Evolutionary conservation across 2,888 invertebrate species (phyloP).

Genomic region (Trichogramma dendrolimi): DNA sequence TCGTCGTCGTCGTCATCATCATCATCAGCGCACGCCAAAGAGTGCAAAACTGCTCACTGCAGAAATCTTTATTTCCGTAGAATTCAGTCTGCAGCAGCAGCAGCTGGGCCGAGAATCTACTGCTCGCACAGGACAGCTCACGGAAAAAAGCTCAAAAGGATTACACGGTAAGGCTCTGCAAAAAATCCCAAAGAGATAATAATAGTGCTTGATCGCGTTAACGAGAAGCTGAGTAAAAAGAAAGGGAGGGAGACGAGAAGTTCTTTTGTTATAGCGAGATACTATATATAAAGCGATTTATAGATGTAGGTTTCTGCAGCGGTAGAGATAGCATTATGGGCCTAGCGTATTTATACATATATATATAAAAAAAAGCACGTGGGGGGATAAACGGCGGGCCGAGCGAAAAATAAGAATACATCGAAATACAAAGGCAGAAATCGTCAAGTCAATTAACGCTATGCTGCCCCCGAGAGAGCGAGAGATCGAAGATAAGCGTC

Average conservation of each 20-base stretch:
- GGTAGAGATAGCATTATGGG: too few species aligned
- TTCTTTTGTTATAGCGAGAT: too few species aligned
- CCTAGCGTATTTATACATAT: too few species aligned
- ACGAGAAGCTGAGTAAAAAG: conserved; percentile 13
- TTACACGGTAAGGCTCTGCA: not conserved
- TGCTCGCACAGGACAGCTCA: not conserved
- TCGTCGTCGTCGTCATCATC: too few species aligned
- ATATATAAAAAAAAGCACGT: not conserved
- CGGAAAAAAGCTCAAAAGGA: conserved; percentile 1
- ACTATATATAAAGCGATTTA: too few species aligned
- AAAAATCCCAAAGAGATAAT: conserved; percentile 4
- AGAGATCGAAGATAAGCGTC: conserved; percentile 31
- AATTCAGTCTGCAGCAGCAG: not conserved
- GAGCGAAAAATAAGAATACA: conserved; percentile 14
- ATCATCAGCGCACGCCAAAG: not conserved
- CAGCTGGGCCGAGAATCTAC: not conserved
- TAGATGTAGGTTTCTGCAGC: too few species aligned
- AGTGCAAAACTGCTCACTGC: conserved; percentile 9
- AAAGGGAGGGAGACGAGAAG: not conserved
- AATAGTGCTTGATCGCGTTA: conserved; percentile 17
- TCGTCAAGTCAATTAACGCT: conserved; percentile 35
- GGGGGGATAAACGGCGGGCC: not conserved
- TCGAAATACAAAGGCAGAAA: conserved; percentile 23
- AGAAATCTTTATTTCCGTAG: not conserved
- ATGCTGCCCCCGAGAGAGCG: conserved; percentile 11